These are phyloP conservation scores for Pelecanoides urinatrix DNA, from an alignment of 2,113 vertebrate species.

Conservation along the genomic window DNA sequence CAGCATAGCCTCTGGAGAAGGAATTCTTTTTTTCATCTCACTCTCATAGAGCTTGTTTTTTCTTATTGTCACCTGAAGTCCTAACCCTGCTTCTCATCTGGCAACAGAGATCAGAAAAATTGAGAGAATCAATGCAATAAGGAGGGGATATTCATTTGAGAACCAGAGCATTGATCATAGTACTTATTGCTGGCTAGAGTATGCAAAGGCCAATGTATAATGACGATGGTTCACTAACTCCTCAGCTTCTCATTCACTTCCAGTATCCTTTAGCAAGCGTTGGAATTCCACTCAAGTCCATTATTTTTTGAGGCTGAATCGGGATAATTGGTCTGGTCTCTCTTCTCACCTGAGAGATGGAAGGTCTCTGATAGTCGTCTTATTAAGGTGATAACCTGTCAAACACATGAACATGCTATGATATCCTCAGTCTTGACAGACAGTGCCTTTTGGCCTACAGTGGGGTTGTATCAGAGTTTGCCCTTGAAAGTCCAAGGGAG, in stretches of 20 bases:
- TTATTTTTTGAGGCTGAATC: background rate
- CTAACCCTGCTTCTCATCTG: background rate
- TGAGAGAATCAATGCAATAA: background rate
- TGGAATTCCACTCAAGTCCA: background rate
- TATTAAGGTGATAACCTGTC: slow-evolving; percentile 14
- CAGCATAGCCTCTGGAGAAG: background rate
- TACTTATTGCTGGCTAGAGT: background rate
- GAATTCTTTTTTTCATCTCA: background rate
- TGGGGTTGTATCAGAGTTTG: background rate
- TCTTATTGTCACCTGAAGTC: background rate
- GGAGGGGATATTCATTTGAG: background rate
- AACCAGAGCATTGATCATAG: background rate
- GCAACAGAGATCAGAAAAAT: background rate
- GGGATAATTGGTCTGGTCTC: background rate
- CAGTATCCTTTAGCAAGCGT: background rate
- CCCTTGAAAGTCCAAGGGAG: background rate
- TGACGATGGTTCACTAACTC: background rate
- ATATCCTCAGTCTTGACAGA: background rate
- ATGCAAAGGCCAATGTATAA: background rate
- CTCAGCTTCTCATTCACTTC: background rate
- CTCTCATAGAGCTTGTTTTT: background rate
- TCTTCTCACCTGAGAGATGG: background rate
- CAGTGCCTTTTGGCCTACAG: background rate
- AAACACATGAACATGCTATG: background rate
- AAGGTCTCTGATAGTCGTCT: background rate